A percentile compares a stretch with the other conserved stretches of the same genome.
phyloP scores from a whole-genome alignment of 2,797 vertebrate species.

The Orientallactaga sibirica region DNA sequence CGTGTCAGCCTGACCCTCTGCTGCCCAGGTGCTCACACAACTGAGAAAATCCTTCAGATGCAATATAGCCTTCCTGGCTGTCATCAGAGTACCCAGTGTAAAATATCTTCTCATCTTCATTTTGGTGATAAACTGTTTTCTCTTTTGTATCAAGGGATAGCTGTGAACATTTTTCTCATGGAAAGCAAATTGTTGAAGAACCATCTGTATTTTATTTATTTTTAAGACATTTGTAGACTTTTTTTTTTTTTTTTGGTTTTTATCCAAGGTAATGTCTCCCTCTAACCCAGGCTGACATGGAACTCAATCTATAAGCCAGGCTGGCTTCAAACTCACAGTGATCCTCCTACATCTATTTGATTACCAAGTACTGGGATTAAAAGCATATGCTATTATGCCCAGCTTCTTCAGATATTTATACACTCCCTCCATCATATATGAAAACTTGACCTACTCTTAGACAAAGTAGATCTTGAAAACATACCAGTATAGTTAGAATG shows the following conservation, averaged over 20 bases:
- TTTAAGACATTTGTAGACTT: neutral
- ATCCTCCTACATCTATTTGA: too few species aligned
- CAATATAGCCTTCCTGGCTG: neutral
- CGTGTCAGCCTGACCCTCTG: neutral
- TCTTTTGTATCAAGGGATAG: neutral
- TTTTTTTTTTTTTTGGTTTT: too few species aligned
- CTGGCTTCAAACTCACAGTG: too few species aligned
- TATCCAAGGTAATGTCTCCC: too few species aligned
- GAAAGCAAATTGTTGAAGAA: conserved; percentile 36
- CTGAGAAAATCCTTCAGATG: neutral
- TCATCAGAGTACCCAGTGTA: neutral
- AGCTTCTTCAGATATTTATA: neutral
- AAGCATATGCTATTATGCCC: too few species aligned
- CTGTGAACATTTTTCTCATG: conserved; percentile 32
- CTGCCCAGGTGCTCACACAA: too few species aligned
- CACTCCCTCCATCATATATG: neutral
- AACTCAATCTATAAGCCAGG: too few species aligned
- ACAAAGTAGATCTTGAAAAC: neutral
- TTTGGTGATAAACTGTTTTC: neutral
- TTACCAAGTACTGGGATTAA: too few species aligned
- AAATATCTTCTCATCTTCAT: conserved; percentile 24
- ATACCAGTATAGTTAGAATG: neutral
- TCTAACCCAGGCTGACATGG: too few species aligned
- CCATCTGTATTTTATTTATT: neutral
- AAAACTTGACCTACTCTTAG: neutral